Evolutionary conservation across 1,140 invertebrate species (phyloP).

Genomic region (Drosophila novamexicana): DNA sequence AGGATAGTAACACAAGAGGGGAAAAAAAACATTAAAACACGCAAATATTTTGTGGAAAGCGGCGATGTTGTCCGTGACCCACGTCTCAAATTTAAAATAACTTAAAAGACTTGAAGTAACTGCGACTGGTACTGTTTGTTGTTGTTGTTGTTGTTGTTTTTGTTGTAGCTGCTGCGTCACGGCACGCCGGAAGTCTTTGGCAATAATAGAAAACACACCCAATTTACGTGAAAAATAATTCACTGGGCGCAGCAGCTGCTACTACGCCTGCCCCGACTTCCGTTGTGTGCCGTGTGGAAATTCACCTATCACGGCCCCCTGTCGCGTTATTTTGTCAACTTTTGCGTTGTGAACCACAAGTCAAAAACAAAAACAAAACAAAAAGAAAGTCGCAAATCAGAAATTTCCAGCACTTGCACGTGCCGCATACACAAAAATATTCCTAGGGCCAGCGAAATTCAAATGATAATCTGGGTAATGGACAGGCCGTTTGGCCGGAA

Average conservation of each 20-base stretch:
- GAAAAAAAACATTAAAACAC: slow-evolving; percentile 23
- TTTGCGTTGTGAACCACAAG: slow-evolving; percentile 40
- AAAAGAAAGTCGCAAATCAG: slow-evolving; percentile 12
- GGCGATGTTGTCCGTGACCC: slow-evolving; percentile 43
- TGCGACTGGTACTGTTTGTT: slow-evolving; percentile 8
- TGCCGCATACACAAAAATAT: slow-evolving; percentile 27
- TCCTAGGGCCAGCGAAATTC: slow-evolving; percentile 58
- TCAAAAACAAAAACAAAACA: slow-evolving; percentile 21
- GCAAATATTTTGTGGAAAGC: slow-evolving; percentile 58
- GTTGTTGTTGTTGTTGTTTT: background rate
- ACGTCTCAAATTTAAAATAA: slow-evolving; percentile 77
- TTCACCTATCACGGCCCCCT: slow-evolving; percentile 24
- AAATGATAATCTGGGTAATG: slow-evolving; percentile 79
- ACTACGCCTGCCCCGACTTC: slow-evolving; percentile 8
- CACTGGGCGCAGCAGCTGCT: slow-evolving; percentile 59
- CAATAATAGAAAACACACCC: slow-evolving; percentile 81
- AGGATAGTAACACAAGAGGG: slow-evolving; percentile 2
- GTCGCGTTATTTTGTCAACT: slow-evolving; percentile 47
- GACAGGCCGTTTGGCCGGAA: slow-evolving; percentile 70
- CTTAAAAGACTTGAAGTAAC: slow-evolving; percentile 72
- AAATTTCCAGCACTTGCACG: slow-evolving; percentile 48
- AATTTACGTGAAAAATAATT: slow-evolving; percentile 75
- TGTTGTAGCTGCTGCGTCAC: slow-evolving; percentile 49
- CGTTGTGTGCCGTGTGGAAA: slow-evolving; percentile 13
- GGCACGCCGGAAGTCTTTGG: slow-evolving; percentile 76